A percentile compares a stretch with the other conserved stretches of the same genome.
Conservation (phyloP, 2,113 vertebrate genomes). For the Lophochroa leadbeateri region DNA sequence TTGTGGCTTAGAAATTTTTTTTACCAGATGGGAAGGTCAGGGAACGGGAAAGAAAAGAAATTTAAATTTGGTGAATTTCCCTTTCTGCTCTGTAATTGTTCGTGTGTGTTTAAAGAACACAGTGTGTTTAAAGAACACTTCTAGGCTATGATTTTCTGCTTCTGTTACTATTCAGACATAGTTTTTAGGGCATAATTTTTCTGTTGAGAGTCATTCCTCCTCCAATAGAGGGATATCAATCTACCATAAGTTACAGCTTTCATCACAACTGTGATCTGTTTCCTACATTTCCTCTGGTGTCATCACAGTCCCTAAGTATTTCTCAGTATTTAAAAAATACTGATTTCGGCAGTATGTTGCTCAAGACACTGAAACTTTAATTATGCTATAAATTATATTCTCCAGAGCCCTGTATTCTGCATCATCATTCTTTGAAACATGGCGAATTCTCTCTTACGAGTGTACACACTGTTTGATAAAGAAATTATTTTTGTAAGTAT, state of each 20-base stretch:
- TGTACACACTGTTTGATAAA: neutral
- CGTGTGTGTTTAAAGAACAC: neutral
- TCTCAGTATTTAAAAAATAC: slow-evolving; percentile 21
- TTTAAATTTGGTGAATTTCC: slow-evolving; percentile 3
- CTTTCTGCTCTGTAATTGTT: neutral
- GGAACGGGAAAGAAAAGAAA: neutral
- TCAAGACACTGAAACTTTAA: slow-evolving; percentile 20
- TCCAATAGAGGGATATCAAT: neutral
- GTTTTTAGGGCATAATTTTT: slow-evolving; percentile 28
- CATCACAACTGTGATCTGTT: slow-evolving; percentile 28
- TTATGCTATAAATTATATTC: slow-evolving; percentile 15
- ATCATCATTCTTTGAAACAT: neutral
- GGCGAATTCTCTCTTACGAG: neutral
- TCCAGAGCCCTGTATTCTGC: neutral
- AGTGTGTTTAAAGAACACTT: neutral
- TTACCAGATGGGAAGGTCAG: neutral
- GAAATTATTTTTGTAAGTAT: neutral
- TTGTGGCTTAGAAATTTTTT: neutral
- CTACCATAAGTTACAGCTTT: neutral
- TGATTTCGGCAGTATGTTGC: neutral
- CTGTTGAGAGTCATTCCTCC: slow-evolving; percentile 21
- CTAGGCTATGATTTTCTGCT: neutral
- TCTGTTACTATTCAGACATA: neutral
- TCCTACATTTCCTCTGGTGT: neutral
- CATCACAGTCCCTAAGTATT: neutral